A percentile compares a stretch with the other conserved stretches of the same genome.
Evolutionary conservation across 2,888 invertebrate genomes (phyloP).

Genomic region (Nezara viridula): DNA sequence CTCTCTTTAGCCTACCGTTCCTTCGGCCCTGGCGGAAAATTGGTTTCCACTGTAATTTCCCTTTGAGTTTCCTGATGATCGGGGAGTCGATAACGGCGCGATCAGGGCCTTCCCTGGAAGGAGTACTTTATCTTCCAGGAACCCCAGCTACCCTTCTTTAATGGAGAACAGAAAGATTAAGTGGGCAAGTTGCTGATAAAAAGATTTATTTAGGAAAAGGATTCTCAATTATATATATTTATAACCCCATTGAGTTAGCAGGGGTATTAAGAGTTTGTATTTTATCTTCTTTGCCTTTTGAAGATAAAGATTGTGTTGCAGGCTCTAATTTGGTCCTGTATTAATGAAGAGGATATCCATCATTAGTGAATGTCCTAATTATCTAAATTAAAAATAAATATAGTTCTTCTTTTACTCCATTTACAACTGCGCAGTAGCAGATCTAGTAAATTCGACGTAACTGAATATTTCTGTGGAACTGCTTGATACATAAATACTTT

Average conservation of each 20-base stretch:
- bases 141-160: neutral
- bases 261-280: neutral
- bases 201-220: neutral
- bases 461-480: no score
- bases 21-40: conserved; percentile 1
- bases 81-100: conserved; percentile 27
- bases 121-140: neutral
- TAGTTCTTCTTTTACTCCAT: no score
- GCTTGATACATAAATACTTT: no score
- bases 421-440: no score
- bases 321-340: no score
- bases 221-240: neutral
- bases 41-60: conserved; percentile 33
- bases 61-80: conserved; percentile 19
- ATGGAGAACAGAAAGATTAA: neutral
- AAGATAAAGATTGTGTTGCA: no score
- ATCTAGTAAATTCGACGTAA: no score
- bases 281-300: no score
- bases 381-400: no score
- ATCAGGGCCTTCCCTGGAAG: neutral
- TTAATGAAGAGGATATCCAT: no score
- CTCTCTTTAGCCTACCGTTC: neutral
- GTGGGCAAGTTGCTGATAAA: neutral
- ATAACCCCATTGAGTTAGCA: neutral
- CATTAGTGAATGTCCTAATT: no score